Evolutionary conservation across 2,888 invertebrate species (phyloP).

Genomic region (Caenorhabditis sp.): DNA sequence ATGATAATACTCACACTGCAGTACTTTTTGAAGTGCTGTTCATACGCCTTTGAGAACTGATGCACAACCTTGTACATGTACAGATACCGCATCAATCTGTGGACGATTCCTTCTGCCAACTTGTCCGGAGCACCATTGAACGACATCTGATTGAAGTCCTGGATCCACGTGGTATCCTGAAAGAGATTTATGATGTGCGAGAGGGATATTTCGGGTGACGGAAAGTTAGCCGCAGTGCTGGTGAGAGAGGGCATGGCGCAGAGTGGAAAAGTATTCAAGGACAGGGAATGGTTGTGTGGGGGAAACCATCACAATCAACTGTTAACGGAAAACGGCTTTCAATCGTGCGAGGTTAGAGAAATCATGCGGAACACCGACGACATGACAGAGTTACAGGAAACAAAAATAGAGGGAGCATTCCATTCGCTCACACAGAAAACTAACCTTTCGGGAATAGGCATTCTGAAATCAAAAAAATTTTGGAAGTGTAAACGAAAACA

Average conservation of each 20-base stretch:
- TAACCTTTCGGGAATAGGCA: conserved; percentile 29
- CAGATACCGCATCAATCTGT: conserved; percentile 65
- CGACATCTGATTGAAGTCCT: conserved; percentile 33
- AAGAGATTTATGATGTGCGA: neutral
- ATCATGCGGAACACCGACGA: neutral
- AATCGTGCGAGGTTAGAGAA: neutral
- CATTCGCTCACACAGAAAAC: conserved; percentile 36
- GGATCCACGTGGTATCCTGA: conserved; percentile 51
- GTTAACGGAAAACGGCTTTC: too few relatives aligned
- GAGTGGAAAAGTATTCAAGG: neutral
- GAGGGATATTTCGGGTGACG: neutral
- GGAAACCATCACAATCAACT: neutral
- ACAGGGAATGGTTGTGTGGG: neutral
- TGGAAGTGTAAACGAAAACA: conserved; percentile 12
- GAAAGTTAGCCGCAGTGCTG: neutral
- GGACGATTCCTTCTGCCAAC: conserved; percentile 43
- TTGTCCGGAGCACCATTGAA: conserved; percentile 8
- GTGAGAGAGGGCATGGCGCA: neutral
- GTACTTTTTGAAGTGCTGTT: conserved; percentile 58
- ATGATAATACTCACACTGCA: conserved; percentile 63
- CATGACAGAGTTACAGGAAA: neutral
- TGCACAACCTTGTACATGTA: conserved; percentile 72
- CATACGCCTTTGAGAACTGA: conserved; percentile 70
- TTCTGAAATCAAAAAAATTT: conserved; percentile 41
- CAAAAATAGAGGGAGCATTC: conserved; percentile 4